These are phyloP conservation scores for Alaudala cheleensis DNA, from an alignment of 2,113 vertebrate species.

Conservation along the genomic window DNA sequence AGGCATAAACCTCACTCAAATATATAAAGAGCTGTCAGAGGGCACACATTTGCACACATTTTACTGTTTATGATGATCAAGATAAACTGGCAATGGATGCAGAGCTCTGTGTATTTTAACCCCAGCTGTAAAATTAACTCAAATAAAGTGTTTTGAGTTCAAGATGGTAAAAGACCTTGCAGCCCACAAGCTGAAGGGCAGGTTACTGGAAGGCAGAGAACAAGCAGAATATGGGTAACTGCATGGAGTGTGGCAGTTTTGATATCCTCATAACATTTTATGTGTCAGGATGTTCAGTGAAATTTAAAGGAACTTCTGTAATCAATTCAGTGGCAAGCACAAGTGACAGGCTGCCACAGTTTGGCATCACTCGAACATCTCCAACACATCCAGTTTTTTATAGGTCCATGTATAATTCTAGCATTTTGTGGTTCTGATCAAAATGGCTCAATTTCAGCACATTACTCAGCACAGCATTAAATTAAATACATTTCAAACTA, in stretches of 20 bases:
- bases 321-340: not conserved
- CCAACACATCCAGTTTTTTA: not conserved
- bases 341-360: not conserved
- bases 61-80: not conserved
- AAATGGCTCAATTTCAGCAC: not conserved
- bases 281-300: not conserved
- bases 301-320: not conserved
- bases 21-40: not conserved
- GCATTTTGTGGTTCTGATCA: not conserved
- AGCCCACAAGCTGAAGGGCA: not conserved
- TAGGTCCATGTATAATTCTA: not conserved
- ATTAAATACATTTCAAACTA: not conserved
- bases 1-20: not conserved
- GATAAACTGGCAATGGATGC: not conserved
- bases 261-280: not conserved
- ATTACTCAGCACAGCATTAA: not conserved
- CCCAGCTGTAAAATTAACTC: not conserved
- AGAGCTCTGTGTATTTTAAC: not conserved
- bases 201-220: not conserved
- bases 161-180: not conserved
- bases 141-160: not conserved
- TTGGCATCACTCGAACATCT: not conserved
- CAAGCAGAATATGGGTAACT: not conserved
- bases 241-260: not conserved
- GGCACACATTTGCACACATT: not conserved